Percentiles rank a stretch among this genome's conserved stretches.
phyloP scores from a whole-genome alignment of 2,113 vertebrate species.

The Pica pica region DNA sequence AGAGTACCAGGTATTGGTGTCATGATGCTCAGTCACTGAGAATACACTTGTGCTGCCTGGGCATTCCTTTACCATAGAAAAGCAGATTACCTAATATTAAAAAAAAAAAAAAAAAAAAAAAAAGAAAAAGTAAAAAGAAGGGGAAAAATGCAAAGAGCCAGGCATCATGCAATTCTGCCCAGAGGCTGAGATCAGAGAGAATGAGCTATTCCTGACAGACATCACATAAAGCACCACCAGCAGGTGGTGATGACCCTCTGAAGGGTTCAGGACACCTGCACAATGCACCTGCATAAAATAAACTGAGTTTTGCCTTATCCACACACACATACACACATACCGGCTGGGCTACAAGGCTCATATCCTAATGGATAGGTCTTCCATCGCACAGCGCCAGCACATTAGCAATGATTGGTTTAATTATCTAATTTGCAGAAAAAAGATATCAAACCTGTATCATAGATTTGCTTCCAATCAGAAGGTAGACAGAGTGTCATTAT shows the following conservation, averaged over 20 bases:
- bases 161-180: neutral
- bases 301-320: neutral
- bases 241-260: neutral
- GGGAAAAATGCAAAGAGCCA: neutral
- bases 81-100: neutral
- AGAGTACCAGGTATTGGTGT: neutral
- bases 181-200: neutral
- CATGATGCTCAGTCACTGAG: neutral
- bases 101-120: no score
- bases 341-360: neutral
- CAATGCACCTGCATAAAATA: neutral
- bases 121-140: no score
- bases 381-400: neutral
- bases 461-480: neutral
- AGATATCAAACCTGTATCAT: neutral
- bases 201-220: neutral
- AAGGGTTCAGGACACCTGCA: neutral
- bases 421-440: neutral
- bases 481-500: neutral
- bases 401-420: neutral
- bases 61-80: neutral
- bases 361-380: neutral
- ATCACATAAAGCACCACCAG: neutral
- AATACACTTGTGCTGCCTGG: neutral
- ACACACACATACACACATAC: no score